A percentile compares a stretch with the other conserved stretches of the same genome.
Evolutionary conservation across 2,888 invertebrate species (phyloP).

Genomic region (Xestia c-nigrum): DNA sequence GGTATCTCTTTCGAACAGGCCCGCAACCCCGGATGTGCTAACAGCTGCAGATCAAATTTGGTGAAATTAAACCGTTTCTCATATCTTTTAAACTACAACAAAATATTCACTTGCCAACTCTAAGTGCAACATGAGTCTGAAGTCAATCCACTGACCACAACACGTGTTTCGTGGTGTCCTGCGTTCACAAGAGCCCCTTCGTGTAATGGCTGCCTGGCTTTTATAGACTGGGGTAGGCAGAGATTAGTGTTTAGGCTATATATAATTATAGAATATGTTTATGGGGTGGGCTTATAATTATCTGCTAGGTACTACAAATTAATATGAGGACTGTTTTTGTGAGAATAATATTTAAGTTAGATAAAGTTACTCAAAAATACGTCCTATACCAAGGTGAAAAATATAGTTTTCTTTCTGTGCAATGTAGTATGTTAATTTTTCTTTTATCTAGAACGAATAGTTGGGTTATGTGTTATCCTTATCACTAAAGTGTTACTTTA

Average conservation of each 20-base stretch:
- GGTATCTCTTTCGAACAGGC: no score
- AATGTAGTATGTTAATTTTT: neutral
- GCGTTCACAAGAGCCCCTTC: conserved; percentile 80
- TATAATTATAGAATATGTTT: neutral
- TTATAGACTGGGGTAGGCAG: conserved; percentile 33
- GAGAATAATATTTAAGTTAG: no score
- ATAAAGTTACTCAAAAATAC: no score
- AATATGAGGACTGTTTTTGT: neutral
- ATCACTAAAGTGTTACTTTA: no score
- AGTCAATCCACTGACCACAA: conserved; percentile 82
- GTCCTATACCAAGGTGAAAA: neutral
- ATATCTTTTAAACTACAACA: neutral
- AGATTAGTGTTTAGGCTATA: conserved; percentile 25
- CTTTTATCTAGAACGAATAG: neutral
- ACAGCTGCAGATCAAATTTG: neutral
- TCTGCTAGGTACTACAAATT: neutral
- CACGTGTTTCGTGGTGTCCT: conserved; percentile 83
- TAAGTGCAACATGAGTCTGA: conserved; percentile 62
- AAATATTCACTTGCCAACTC: conserved; percentile 54
- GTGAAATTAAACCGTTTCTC: neutral
- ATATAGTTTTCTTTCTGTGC: neutral
- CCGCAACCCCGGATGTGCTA: no score
- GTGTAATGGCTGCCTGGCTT: conserved; percentile 58
- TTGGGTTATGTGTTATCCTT: no score
- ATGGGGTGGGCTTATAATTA: neutral